These are phyloP conservation scores for Helobdella robusta DNA, from an alignment of 2,888 invertebrate genomes.

Conservation along the genomic window DNA sequence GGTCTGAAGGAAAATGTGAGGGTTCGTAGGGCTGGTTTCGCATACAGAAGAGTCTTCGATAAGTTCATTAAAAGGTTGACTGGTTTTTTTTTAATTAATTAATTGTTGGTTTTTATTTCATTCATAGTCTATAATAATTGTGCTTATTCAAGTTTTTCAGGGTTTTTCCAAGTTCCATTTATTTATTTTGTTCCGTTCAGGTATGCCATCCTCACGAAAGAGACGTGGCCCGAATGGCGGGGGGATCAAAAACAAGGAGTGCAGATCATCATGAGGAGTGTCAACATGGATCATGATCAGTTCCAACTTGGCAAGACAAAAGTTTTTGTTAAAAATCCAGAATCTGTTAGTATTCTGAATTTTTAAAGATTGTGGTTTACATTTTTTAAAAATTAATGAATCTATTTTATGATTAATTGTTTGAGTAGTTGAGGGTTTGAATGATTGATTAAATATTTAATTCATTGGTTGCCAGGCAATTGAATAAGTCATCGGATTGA, in stretches of 20 bases:
- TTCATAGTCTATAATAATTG: too few species aligned
- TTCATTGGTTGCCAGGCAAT: too few species aligned
- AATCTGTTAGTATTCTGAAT: constrained; percentile 42
- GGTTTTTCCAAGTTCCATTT: too few species aligned
- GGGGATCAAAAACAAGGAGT: constrained; percentile 56
- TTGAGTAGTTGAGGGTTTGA: too few species aligned
- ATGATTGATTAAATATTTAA: too few species aligned
- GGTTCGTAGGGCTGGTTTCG: constrained; percentile 61
- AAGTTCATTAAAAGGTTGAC: constrained; percentile 56
- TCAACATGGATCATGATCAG: constrained; percentile 57
- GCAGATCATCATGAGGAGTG: constrained; percentile 52
- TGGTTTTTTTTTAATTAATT: too few species aligned
- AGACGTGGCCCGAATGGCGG: constrained; percentile 58
- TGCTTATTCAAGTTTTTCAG: too few species aligned
- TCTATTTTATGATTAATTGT: too few species aligned
- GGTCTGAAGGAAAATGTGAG: constrained; percentile 62
- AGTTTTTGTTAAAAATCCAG: constrained; percentile 60
- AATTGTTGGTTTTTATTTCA: too few species aligned
- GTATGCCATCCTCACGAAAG: constrained; percentile 59
- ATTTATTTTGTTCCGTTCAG: neutral
- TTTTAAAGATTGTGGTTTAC: neutral
- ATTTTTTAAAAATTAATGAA: neutral
- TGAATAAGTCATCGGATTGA: too few species aligned
- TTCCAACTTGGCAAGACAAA: constrained; percentile 61
- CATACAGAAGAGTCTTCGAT: constrained; percentile 57